A percentile compares a stretch with the other conserved stretches of the same genome.
Evolutionary conservation across 2,888 invertebrate species (phyloP).

Genomic region (Rhingia rostrata): DNA sequence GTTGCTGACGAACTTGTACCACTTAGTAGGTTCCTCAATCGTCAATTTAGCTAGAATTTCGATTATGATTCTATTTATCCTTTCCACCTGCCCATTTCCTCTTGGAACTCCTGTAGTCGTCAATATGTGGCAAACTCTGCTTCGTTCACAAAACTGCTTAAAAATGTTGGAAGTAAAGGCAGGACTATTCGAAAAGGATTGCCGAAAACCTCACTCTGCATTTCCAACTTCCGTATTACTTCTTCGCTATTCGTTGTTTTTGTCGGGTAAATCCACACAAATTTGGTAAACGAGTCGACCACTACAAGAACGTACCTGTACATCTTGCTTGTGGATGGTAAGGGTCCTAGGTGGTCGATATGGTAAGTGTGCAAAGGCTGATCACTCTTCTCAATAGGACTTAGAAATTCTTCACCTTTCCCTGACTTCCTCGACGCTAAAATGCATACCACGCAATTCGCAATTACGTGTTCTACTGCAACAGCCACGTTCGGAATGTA

Average conservation of each 20-base stretch:
- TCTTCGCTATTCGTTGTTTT: slow-evolving; percentile 57
- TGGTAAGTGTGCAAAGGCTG: slow-evolving; percentile 77
- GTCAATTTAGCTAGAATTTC: slow-evolving; percentile 13
- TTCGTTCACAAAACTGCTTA: slow-evolving; percentile 15
- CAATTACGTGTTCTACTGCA: neutral
- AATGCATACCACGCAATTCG: slow-evolving; percentile 37
- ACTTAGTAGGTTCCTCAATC: slow-evolving; percentile 10
- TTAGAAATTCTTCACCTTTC: slow-evolving; percentile 77
- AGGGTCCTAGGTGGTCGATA: slow-evolving; percentile 79
- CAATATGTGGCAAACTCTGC: slow-evolving; percentile 9
- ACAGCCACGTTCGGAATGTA: slow-evolving; percentile 20
- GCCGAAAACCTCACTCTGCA: slow-evolving; percentile 71
- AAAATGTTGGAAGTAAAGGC: slow-evolving; percentile 76
- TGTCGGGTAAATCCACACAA: slow-evolving; percentile 78
- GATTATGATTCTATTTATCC: slow-evolving; percentile 77
- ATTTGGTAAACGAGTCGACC: slow-evolving; percentile 78
- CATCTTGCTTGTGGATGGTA: slow-evolving; percentile 76
- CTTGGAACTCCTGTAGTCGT: neutral
- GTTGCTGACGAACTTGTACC: neutral
- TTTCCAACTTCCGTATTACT: neutral
- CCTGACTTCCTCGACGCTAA: slow-evolving; percentile 72
- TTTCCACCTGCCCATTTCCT: slow-evolving; percentile 79
- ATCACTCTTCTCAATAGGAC: slow-evolving; percentile 76
- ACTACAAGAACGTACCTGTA: slow-evolving; percentile 75
- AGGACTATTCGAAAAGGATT: slow-evolving; percentile 78